Evolutionary conservation across 2,113 vertebrate genomes (phyloP).

Genomic region (Pleuronectes platessa): DNA sequence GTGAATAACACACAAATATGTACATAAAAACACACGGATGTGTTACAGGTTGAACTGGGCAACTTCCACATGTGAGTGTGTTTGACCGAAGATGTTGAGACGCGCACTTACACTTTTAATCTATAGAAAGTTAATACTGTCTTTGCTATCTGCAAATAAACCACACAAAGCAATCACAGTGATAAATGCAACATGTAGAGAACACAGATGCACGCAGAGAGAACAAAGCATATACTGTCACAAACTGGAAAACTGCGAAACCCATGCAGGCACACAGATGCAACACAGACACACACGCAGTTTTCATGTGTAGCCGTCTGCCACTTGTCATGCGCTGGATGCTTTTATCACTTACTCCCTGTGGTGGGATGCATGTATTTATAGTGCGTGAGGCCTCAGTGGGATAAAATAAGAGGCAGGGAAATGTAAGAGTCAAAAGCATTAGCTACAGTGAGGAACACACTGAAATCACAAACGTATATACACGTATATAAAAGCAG

Average conservation of each 20-base stretch:
- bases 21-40: background rate
- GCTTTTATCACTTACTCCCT: constrained; percentile 56
- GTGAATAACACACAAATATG: background rate
- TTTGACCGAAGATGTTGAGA: background rate
- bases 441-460: constrained; percentile 17
- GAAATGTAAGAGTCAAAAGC: constrained; percentile 15
- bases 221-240: background rate
- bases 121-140: background rate
- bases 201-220: background rate
- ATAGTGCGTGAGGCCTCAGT: constrained; percentile 32
- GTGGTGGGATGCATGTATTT: constrained; percentile 28
- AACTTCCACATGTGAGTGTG: background rate
- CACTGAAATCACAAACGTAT: constrained; percentile 3
- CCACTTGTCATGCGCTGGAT: constrained; percentile 23
- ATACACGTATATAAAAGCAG: background rate
- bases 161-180: background rate
- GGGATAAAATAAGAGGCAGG: constrained; percentile 42
- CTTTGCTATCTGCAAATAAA: background rate
- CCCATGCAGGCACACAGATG: background rate
- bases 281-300: constrained; percentile 5
- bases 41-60: background rate
- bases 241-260: constrained; percentile 4
- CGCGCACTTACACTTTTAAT: background rate
- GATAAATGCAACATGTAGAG: background rate
- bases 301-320: constrained; percentile 2